Evolutionary conservation across 1,140 invertebrate genomes (phyloP).

Genomic region (Hypothenemus hampei): DNA sequence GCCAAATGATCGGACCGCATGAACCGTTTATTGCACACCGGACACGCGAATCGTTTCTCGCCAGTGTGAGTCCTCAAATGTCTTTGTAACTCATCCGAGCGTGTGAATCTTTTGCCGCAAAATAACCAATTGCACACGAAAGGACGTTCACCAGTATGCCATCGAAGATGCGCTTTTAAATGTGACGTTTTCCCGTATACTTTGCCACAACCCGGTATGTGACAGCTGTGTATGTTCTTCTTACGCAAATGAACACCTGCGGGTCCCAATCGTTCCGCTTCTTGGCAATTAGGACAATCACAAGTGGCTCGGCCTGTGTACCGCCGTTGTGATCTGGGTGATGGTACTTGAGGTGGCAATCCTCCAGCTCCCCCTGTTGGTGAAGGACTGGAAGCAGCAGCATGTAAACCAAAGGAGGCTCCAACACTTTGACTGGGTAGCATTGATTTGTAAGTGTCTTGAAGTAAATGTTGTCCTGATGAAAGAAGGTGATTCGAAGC

Average conservation of each 20-base stretch:
- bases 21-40: slow-evolving; percentile 92
- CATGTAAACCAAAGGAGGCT: slow-evolving; percentile 64
- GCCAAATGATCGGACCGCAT: slow-evolving; percentile 94
- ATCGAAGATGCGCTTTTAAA: slow-evolving; percentile 89
- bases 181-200: slow-evolving; percentile 98
- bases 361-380: slow-evolving; percentile 45
- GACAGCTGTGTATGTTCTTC: slow-evolving; percentile 98
- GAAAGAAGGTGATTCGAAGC: slow-evolving; percentile 77
- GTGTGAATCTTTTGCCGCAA: slow-evolving; percentile 94
- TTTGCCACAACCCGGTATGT: slow-evolving; percentile 97
- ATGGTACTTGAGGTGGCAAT: slow-evolving; percentile 67
- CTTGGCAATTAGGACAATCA: slow-evolving; percentile 97
- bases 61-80: slow-evolving; percentile 96
- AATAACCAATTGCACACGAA: slow-evolving; percentile 95
- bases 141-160: slow-evolving; percentile 89
- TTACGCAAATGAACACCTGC: slow-evolving; percentile 90
- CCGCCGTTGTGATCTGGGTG: slow-evolving; percentile 82
- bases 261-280: slow-evolving; percentile 89
- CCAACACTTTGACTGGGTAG: slow-evolving; percentile 67
- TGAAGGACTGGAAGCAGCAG: slow-evolving; percentile 54
- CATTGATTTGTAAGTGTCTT: slow-evolving; percentile 96
- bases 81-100: slow-evolving; percentile 95
- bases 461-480: slow-evolving; percentile 85
- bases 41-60: slow-evolving; percentile 92
- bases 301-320: slow-evolving; percentile 96